These are phyloP conservation scores for Psittacula derbiana DNA, from an alignment of 2,797 vertebrate genomes.

Conservation along the genomic window DNA sequence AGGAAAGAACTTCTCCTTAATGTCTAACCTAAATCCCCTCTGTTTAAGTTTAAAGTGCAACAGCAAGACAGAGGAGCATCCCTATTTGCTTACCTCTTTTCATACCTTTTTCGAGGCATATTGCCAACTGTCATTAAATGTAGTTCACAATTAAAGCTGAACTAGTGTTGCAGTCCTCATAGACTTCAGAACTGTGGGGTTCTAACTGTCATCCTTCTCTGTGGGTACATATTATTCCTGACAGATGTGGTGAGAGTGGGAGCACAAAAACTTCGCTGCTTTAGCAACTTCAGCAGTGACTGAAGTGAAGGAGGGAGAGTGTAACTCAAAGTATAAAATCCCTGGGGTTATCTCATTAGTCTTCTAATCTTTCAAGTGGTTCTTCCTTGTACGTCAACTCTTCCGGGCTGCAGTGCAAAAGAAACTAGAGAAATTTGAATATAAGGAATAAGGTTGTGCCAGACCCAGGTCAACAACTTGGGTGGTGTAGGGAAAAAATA, in stretches of 20 bases:
- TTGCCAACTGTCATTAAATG: accelerated
- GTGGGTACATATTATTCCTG: neutral
- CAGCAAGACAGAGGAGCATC: neutral
- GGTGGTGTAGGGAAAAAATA: neutral
- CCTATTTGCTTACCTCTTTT: neutral
- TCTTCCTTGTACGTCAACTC: neutral
- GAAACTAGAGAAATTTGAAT: neutral
- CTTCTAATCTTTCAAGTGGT: neutral
- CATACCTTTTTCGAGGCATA: neutral
- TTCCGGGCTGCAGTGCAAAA: neutral
- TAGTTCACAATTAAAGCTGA: neutral
- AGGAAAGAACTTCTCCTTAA: neutral
- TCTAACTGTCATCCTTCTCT: neutral
- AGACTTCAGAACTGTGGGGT: neutral
- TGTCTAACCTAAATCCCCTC: neutral
- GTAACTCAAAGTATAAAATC: neutral
- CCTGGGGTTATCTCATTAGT: neutral
- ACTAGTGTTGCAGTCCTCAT: neutral
- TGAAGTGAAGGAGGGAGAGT: neutral
- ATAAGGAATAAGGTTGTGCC: neutral
- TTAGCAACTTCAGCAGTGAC: neutral
- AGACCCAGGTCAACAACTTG: neutral
- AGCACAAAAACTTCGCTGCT: neutral
- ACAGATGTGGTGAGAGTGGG: neutral
- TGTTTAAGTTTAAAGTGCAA: neutral